These are phyloP conservation scores for Gryon sp. DNA, from an alignment of 1,140 invertebrate species.

Conservation along the genomic window DNA sequence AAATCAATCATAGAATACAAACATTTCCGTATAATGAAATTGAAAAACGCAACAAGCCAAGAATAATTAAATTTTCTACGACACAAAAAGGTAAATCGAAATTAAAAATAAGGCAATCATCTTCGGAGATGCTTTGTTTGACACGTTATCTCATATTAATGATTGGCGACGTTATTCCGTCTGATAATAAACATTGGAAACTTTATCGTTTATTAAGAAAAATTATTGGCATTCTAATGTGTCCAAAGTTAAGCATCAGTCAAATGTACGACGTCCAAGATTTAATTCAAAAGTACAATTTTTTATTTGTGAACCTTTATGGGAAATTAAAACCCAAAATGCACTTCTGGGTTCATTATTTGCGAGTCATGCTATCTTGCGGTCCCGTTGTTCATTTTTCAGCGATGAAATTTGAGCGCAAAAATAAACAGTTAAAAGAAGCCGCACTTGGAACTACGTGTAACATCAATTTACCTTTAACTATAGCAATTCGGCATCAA, in stretches of 20 bases:
- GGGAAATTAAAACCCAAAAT: conserved; percentile 4
- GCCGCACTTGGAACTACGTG: background rate
- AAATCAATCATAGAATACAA: conserved; percentile 13
- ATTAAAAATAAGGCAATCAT: conserved; percentile 7
- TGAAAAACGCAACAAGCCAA: conserved; percentile 25
- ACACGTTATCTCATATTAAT: background rate
- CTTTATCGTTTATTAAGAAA: background rate
- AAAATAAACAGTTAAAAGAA: background rate
- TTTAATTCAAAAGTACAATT: conserved; percentile 1
- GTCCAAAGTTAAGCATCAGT: background rate
- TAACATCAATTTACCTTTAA: background rate
- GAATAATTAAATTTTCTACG: background rate
- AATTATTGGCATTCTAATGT: conserved; percentile 1
- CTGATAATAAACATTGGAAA: background rate
- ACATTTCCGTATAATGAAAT: conserved; percentile 2
- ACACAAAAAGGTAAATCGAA: conserved; percentile 8
- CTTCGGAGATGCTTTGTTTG: conserved; percentile 1
- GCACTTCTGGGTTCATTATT: conserved; percentile 2
- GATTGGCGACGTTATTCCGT: background rate
- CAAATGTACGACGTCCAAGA: background rate
- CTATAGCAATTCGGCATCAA: background rate
- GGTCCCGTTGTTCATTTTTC: background rate
- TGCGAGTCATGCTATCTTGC: background rate
- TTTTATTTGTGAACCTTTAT: background rate
- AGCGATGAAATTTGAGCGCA: background rate